phyloP scores from a whole-genome alignment of 64 coral and sea anemone genomes.

The Trachythela sp. region DNA sequence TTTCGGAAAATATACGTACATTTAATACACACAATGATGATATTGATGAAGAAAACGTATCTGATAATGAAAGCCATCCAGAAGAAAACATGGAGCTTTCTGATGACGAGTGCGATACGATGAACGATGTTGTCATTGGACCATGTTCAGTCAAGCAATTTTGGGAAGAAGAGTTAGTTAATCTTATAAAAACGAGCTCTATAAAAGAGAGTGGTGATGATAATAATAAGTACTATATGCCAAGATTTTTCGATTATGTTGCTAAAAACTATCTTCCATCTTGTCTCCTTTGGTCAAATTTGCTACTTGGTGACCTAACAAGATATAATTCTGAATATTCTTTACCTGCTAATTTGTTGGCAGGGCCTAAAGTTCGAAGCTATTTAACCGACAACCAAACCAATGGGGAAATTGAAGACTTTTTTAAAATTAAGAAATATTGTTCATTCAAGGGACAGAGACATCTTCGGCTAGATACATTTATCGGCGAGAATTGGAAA shows the following conservation, averaged over 20 bases:
- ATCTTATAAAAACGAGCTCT: neutral
- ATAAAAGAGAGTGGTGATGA: neutral
- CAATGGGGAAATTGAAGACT: slow-evolving; percentile 30
- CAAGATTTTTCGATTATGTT: slow-evolving; percentile 2
- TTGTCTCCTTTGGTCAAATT: slow-evolving; percentile 6
- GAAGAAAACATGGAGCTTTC: neutral
- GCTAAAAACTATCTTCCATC: neutral
- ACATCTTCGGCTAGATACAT: neutral
- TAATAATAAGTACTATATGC: slow-evolving; percentile 1
- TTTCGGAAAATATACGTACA: slow-evolving; percentile 24
- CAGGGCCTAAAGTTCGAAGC: neutral
- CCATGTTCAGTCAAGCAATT: neutral
- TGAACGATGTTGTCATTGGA: neutral
- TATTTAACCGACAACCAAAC: slow-evolving; percentile 11
- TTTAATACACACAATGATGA: slow-evolving; percentile 4
- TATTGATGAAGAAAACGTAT: neutral
- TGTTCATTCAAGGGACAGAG: slow-evolving; percentile 26
- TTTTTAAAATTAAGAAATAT: slow-evolving; percentile 24
- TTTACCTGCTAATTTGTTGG: neutral
- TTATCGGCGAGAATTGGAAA: slow-evolving; percentile 7
- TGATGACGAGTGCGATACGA: neutral
- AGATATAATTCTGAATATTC: neutral
- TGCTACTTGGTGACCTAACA: neutral
- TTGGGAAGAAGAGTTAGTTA: neutral
- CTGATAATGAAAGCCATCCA: neutral